Conservation (phyloP, 2,888 invertebrate genomes). For the Lumbricus terrestris region DNA sequence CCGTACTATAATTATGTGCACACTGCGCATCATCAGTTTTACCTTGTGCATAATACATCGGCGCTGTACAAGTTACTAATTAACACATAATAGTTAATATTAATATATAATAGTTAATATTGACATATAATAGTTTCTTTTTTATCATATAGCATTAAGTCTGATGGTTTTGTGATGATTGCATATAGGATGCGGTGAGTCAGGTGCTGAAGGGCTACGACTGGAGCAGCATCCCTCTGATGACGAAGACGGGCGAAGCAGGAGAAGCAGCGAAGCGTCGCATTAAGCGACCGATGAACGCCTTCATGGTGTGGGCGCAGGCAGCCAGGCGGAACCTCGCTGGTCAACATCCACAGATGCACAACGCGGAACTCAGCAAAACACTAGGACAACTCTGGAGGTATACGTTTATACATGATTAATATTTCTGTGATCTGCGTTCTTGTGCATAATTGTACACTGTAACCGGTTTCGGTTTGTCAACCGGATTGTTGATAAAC, state of each 20-base stretch:
- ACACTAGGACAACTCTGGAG: constrained; percentile 91
- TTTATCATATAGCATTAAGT: too few relatives aligned
- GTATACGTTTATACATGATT: constrained; percentile 64
- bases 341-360: constrained; percentile 87
- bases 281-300: constrained; percentile 96
- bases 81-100: too few relatives aligned
- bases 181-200: constrained; percentile 84
- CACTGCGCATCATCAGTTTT: too few relatives aligned
- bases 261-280: constrained; percentile 69
- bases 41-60: too few relatives aligned
- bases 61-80: too few relatives aligned
- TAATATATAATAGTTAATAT: too few relatives aligned
- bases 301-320: constrained; percentile 98
- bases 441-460: too few relatives aligned
- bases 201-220: constrained; percentile 88
- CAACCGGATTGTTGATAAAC: too few relatives aligned
- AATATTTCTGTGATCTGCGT: too few relatives aligned
- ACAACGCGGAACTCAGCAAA: constrained; percentile 93
- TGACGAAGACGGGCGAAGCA: constrained; percentile 63
- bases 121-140: too few relatives aligned
- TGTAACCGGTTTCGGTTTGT: too few relatives aligned
- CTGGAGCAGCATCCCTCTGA: constrained; percentile 84
- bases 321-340: constrained; percentile 86
- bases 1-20: too few relatives aligned
- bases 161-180: constrained; percentile 61